These are phyloP conservation scores for Gallinago nigripennis DNA, from an alignment of 2,797 vertebrate genomes.

Conservation along the genomic window DNA sequence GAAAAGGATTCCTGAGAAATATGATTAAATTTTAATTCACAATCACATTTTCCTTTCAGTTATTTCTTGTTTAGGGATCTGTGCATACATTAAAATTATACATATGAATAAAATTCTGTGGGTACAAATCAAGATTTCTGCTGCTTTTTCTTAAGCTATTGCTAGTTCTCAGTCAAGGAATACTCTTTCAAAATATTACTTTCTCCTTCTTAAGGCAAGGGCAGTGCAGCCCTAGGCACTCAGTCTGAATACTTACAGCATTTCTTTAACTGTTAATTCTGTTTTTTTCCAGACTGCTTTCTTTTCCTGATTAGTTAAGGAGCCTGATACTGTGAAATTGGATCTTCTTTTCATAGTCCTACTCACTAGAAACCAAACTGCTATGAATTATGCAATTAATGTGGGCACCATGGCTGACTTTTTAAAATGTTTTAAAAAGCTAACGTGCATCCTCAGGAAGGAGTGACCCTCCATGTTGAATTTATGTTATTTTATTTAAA, in stretches of 20 bases:
- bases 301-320: neutral
- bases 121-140: neutral
- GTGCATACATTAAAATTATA: neutral
- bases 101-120: neutral
- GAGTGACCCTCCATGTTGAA: neutral
- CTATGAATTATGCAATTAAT: neutral
- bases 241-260: neutral
- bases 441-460: neutral
- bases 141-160: neutral
- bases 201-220: neutral
- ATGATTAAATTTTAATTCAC: neutral
- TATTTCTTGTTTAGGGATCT: neutral
- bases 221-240: neutral
- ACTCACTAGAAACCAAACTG: neutral
- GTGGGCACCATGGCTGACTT: neutral
- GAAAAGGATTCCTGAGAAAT: neutral
- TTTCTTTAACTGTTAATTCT: neutral
- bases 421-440: neutral
- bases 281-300: neutral
- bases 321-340: neutral
- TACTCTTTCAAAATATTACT: neutral
- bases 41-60: neutral
- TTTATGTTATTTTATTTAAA: neutral
- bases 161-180: neutral
- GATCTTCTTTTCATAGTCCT: neutral